Evolutionary conservation across 2,888 invertebrate genomes (phyloP).

Genomic region (Lordiphosa fenestrarum): DNA sequence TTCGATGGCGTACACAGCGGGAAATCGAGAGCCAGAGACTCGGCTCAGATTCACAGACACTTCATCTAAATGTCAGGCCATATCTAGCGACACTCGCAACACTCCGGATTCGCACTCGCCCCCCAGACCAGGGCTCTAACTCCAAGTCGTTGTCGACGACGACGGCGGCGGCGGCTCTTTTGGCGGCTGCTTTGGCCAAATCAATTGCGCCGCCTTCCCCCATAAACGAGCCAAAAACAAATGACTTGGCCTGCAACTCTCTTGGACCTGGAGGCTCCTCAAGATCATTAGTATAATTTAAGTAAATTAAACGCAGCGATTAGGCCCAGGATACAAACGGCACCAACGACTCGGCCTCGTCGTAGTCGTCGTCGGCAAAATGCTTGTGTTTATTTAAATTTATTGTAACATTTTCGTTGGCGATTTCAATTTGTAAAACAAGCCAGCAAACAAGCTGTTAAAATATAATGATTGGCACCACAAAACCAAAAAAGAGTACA

Average conservation of each 20-base stretch:
- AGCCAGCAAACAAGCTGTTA: constrained; percentile 74
- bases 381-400: constrained; percentile 74
- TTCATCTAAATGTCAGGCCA: constrained; percentile 79
- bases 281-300: constrained; percentile 78
- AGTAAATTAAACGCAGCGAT: constrained; percentile 78
- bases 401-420: constrained; percentile 70
- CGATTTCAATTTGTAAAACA: constrained; percentile 75
- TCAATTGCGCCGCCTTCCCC: constrained; percentile 71
- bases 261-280: constrained; percentile 47
- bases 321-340: constrained; percentile 64
- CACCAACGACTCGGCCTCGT: constrained; percentile 29
- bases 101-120: constrained; percentile 35
- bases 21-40: constrained; percentile 40
- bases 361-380: constrained; percentile 46
- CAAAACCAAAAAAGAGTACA: constrained; percentile 2
- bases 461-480: constrained; percentile 74
- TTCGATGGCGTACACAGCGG: constrained; percentile 56
- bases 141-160: constrained; percentile 26
- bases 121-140: constrained; percentile 1
- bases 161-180: constrained; percentile 63
- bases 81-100: constrained; percentile 74
- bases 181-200: constrained; percentile 72
- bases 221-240: constrained; percentile 68
- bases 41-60: constrained; percentile 75
- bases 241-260: constrained; percentile 51